Conservation (phyloP, 2,888 invertebrate genomes). For the Hypercompe scribonia region DNA sequence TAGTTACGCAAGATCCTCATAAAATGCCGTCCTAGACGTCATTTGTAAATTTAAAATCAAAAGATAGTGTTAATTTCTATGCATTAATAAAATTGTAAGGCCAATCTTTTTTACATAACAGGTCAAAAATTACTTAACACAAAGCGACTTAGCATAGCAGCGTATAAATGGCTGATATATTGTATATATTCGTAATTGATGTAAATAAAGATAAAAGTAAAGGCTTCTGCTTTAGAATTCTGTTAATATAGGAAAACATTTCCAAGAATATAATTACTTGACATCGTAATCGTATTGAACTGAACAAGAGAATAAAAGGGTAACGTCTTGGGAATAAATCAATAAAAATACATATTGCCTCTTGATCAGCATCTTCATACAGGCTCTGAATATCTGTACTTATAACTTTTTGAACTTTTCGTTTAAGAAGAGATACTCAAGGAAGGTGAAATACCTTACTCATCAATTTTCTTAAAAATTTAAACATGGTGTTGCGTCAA, state of each 20-base stretch:
- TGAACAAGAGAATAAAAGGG: not conserved
- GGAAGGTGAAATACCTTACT: not conserved
- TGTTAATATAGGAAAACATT: not conserved
- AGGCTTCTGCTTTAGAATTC: not conserved
- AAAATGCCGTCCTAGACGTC: too few species aligned
- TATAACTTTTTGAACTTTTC: not conserved
- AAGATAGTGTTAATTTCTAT: not conserved
- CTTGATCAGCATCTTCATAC: not conserved
- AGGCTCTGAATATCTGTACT: not conserved
- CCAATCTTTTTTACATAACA: too few species aligned
- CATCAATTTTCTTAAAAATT: too few species aligned
- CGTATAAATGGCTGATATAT: not conserved
- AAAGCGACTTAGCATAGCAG: not conserved
- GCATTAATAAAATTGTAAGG: not conserved
- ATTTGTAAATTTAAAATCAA: too few species aligned
- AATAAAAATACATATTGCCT: not conserved
- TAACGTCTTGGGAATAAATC: not conserved
- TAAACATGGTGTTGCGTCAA: not conserved
- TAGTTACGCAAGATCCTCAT: too few species aligned
- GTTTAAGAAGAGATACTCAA: not conserved
- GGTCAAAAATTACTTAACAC: not conserved
- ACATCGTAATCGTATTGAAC: not conserved
- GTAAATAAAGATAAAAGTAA: not conserved
- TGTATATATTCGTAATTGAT: not conserved
- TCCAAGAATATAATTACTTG: not conserved